A percentile compares a stretch with the other conserved stretches of the same genome.
Evolutionary conservation across 2,888 invertebrate genomes (phyloP).

Genomic region (Acanthosepion pharaonis): DNA sequence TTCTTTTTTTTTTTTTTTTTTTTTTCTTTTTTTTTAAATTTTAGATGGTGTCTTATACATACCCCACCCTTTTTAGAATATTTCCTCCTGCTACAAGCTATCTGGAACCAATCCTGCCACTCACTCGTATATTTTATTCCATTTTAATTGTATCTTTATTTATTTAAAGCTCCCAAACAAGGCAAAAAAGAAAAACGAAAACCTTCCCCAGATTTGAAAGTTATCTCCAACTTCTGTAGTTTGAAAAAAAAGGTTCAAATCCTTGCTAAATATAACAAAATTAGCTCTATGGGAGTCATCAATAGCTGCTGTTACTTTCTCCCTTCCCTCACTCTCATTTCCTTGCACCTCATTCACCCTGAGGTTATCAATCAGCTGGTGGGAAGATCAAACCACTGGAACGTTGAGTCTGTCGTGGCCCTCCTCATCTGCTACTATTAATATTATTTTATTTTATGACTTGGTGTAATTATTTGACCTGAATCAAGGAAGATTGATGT

Average conservation of each 20-base stretch:
- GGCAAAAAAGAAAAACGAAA: not conserved
- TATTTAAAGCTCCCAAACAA: constrained; percentile 42
- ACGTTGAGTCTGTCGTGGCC: not conserved
- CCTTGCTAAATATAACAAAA: constrained; percentile 3
- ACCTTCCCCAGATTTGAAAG: not conserved
- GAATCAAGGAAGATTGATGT: constrained; percentile 24
- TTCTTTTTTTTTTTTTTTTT: not conserved
- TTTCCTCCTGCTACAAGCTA: constrained; percentile 47
- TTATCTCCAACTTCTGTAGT: constrained; percentile 43
- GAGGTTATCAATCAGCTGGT: constrained; percentile 22
- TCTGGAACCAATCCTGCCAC: constrained; percentile 48
- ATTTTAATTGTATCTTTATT: constrained; percentile 47
- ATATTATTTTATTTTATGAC: not conserved
- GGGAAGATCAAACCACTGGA: constrained; percentile 33
- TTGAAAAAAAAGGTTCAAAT: constrained; percentile 35
- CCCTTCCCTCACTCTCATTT: not conserved
- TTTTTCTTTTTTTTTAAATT: not conserved
- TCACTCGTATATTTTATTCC: constrained; percentile 37
- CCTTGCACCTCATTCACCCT: not conserved
- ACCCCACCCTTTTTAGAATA: constrained; percentile 33
- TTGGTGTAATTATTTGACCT: not conserved
- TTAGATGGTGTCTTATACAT: constrained; percentile 48
- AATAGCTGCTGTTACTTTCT: constrained; percentile 44
- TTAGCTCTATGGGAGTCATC: constrained; percentile 39
- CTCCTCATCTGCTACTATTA: not conserved